Conservation (phyloP, 2,113 vertebrate species). For the Tympanuchus pallidicinctus region DNA sequence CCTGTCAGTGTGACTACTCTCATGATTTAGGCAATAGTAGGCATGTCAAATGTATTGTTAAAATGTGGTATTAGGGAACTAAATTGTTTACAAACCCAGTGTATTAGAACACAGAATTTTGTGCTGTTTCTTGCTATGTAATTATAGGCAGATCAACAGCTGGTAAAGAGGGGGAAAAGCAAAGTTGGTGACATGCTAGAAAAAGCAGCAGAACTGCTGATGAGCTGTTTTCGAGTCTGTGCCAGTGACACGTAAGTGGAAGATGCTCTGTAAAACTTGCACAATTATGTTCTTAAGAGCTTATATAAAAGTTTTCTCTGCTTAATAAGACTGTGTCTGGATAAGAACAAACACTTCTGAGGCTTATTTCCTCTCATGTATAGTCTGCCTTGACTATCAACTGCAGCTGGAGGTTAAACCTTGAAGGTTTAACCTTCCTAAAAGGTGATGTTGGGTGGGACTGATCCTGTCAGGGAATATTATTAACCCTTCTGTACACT, state of each 20-base stretch:
- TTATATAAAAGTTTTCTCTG: neutral
- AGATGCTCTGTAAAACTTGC: neutral
- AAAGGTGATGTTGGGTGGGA: neutral
- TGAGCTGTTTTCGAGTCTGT: constrained; percentile 97
- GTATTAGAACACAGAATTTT: neutral
- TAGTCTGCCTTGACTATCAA: neutral
- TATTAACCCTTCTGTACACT: neutral
- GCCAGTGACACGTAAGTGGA: constrained; percentile 95
- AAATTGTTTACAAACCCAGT: neutral
- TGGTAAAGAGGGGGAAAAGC: constrained; percentile 91
- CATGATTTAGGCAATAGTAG: neutral
- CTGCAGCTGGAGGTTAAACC: neutral
- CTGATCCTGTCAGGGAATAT: neutral
- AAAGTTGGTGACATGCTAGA: constrained; percentile 95
- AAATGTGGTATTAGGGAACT: neutral
- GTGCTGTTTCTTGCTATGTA: neutral
- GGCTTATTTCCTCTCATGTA: neutral
- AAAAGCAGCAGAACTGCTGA: constrained; percentile 94
- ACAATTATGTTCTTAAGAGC: neutral
- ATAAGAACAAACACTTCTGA: neutral
- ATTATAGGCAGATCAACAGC: constrained; percentile 91
- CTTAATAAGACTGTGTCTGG: neutral
- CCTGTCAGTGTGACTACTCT: neutral
- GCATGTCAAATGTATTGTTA: neutral
- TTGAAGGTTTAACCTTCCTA: neutral